Conservation (phyloP, 2,797 vertebrate genomes). For the Etheostoma perlongum region DNA sequence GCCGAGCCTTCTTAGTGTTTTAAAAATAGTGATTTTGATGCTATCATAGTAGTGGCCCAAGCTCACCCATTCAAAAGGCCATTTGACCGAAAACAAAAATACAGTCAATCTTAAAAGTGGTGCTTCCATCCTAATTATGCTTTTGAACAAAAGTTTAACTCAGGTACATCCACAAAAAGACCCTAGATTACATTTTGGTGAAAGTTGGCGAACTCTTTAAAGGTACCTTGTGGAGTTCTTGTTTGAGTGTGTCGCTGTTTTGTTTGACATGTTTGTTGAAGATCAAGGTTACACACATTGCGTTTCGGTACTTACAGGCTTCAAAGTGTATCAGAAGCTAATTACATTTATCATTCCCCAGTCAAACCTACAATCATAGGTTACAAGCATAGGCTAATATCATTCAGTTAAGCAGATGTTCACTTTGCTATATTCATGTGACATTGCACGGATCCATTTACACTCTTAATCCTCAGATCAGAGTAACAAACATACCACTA, state of each 20-base stretch:
- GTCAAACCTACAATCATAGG: constrained; percentile 5
- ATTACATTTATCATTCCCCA: constrained; percentile 27
- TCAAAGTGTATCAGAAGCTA: constrained; percentile 36
- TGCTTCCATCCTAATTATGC: too few relatives aligned
- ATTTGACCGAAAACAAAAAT: too few relatives aligned
- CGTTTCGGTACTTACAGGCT: neutral
- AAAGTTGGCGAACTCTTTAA: too few relatives aligned
- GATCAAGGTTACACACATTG: neutral
- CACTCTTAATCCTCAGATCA: constrained; percentile 59
- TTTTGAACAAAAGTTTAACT: too few relatives aligned
- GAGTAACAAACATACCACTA: constrained; percentile 39
- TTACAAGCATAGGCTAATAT: constrained; percentile 20
- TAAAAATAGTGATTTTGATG: too few relatives aligned
- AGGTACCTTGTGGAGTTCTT: too few relatives aligned
- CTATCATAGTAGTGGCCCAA: too few relatives aligned
- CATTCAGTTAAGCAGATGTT: constrained; percentile 31
- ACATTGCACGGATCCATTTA: constrained; percentile 63
- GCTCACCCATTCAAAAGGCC: too few relatives aligned
- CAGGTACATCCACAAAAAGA: too few relatives aligned
- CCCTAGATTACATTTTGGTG: too few relatives aligned
- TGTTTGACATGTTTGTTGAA: neutral
- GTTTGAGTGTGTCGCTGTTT: neutral
- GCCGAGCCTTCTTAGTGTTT: too few relatives aligned
- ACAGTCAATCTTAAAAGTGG: too few relatives aligned
- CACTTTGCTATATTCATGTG: constrained; percentile 45